Conservation (phyloP, 2,797 vertebrate species). For the Pseudochaenichthys georgianus region DNA sequence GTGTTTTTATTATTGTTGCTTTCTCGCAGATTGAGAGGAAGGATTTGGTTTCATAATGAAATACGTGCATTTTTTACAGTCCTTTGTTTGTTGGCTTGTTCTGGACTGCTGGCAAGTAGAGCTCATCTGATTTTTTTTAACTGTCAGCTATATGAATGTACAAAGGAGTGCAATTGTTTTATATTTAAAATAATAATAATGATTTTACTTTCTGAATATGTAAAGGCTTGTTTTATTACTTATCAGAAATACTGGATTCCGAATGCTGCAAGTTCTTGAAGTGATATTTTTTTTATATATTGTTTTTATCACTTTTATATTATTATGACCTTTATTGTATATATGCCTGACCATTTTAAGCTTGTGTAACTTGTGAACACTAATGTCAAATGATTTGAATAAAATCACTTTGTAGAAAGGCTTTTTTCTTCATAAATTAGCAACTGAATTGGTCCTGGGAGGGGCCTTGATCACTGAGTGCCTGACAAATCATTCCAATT, state of each 20-base stretch:
- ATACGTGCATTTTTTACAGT: slow-evolving; percentile 73
- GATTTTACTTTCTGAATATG: slow-evolving; percentile 74
- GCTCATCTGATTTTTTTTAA: slow-evolving; percentile 68
- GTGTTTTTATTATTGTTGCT: slow-evolving; percentile 68
- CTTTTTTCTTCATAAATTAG: slow-evolving; percentile 49
- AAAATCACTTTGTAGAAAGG: slow-evolving; percentile 71
- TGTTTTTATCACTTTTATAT: slow-evolving; percentile 77
- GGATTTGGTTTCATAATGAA: slow-evolving; percentile 84
- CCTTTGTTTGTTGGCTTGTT: slow-evolving; percentile 73
- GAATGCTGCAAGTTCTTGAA: slow-evolving; percentile 82
- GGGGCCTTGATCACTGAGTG: background rate
- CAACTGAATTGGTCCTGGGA: background rate
- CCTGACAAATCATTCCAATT: too few species aligned
- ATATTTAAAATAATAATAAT: slow-evolving; percentile 81
- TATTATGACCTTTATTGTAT: slow-evolving; percentile 75
- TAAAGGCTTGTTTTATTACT: slow-evolving; percentile 81
- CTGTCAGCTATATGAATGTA: slow-evolving; percentile 86
- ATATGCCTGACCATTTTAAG: slow-evolving; percentile 74
- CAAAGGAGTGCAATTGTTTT: slow-evolving; percentile 86
- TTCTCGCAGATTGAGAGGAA: slow-evolving; percentile 81
- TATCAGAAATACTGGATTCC: slow-evolving; percentile 84
- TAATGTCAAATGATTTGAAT: slow-evolving; percentile 70
- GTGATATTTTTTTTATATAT: slow-evolving; percentile 82
- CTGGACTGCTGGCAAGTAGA: slow-evolving; percentile 79
- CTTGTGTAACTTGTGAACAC: slow-evolving; percentile 73